These are phyloP conservation scores for Sycobia sp. DNA, from an alignment of 1,140 invertebrate genomes.

Conservation along the genomic window DNA sequence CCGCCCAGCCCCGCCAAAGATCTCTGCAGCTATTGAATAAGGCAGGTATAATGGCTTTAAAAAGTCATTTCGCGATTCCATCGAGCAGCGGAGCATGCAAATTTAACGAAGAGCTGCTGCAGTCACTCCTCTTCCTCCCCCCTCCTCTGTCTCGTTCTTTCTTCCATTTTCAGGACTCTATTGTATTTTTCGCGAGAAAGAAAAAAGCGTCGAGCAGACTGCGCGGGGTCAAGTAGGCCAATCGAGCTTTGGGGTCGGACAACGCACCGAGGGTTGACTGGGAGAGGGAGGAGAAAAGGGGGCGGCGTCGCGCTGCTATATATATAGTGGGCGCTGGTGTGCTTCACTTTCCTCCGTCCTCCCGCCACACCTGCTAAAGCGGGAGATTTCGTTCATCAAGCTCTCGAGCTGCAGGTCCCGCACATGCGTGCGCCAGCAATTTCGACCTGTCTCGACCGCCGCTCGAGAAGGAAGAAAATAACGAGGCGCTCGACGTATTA, in stretches of 20 bases:
- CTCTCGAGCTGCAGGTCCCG: not conserved
- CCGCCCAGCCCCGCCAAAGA: too few relatives aligned
- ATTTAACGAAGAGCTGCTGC: slow-evolving; percentile 23
- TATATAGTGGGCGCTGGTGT: too few relatives aligned
- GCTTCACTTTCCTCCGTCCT: not conserved
- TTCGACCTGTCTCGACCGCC: too few relatives aligned
- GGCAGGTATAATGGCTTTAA: slow-evolving; percentile 5
- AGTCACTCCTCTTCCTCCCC: not conserved
- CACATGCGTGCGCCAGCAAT: too few relatives aligned
- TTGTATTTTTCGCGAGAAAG: not conserved
- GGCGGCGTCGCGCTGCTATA: too few relatives aligned
- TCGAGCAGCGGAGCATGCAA: slow-evolving; percentile 7
- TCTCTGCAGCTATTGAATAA: too few relatives aligned
- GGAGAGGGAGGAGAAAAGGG: too few relatives aligned
- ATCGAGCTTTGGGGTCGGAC: slow-evolving; percentile 13
- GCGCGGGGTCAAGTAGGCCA: slow-evolving; percentile 23
- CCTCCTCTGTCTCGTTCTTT: not conserved
- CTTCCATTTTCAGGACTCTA: not conserved
- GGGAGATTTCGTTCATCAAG: not conserved
- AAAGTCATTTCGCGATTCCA: slow-evolving; percentile 10
- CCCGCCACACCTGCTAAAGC: not conserved
- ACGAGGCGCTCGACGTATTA: too few relatives aligned
- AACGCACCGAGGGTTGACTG: slow-evolving; percentile 20
- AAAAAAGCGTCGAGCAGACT: slow-evolving; percentile 10
- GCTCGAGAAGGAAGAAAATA: too few relatives aligned